Conservation (phyloP, 2,888 invertebrate genomes). For the Microdon myrmicae region DNA sequence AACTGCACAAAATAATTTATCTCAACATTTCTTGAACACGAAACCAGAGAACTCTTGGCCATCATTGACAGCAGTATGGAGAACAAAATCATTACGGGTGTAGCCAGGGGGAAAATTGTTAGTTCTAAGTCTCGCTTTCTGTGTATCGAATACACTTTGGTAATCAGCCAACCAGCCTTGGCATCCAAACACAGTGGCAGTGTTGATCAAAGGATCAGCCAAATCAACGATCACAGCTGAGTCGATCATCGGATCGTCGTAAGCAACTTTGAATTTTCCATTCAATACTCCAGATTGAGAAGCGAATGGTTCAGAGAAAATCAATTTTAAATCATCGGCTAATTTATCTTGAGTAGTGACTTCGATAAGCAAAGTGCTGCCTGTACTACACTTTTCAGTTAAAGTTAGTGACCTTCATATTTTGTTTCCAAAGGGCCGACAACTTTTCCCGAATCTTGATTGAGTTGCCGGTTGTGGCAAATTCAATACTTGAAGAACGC, state of each 20-base stretch:
- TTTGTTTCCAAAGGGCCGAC: conserved; percentile 93
- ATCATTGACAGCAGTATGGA: conserved; percentile 96
- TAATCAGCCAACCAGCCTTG: conserved; percentile 95
- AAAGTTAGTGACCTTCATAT: conserved; percentile 93
- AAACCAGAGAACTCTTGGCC: conserved; percentile 94
- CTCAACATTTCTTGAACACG: conserved; percentile 91
- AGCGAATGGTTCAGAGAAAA: conserved; percentile 91
- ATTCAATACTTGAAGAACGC: conserved; percentile 92
- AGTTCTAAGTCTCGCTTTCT: conserved; percentile 88
- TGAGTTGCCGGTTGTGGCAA: conserved; percentile 91
- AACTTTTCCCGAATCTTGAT: conserved; percentile 92
- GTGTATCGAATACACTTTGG: conserved; percentile 90
- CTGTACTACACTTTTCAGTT: conserved; percentile 99
- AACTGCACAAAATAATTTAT: conserved; percentile 88
- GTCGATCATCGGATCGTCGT: conserved; percentile 83
- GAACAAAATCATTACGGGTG: conserved; percentile 85
- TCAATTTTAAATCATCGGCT: conserved; percentile 89
- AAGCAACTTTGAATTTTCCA: conserved; percentile 89
- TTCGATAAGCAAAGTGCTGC: conserved; percentile 93
- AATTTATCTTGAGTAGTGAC: conserved; percentile 91
- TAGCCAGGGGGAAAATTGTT: conserved; percentile 96
- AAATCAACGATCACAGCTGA: conserved; percentile 87
- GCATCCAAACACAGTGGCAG: conserved; percentile 88
- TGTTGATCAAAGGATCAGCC: conserved; percentile 85
- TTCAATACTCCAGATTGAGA: conserved; percentile 90